Conservation (phyloP, 2,888 invertebrate genomes). For the Melieria omissa region DNA sequence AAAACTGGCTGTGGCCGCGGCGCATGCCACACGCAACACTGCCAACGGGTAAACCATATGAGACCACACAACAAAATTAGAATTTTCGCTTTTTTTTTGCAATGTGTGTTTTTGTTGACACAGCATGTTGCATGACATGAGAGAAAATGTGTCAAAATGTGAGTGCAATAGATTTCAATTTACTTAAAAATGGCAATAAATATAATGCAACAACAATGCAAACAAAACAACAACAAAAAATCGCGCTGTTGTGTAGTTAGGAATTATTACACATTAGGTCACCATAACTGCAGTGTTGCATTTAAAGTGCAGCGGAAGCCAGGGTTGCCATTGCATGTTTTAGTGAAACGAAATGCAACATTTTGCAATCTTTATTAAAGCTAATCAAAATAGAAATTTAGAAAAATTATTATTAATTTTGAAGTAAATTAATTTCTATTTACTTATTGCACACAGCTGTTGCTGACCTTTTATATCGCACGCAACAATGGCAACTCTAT, state of each 20-base stretch:
- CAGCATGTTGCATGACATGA: slow-evolving; percentile 36
- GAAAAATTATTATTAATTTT: no score
- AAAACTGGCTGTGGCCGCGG: slow-evolving; percentile 24
- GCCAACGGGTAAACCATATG: neutral
- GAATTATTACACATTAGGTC: neutral
- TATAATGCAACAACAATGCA: slow-evolving; percentile 7
- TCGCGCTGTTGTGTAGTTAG: neutral
- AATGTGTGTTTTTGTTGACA: slow-evolving; percentile 16
- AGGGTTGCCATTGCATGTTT: neutral
- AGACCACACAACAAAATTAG: neutral
- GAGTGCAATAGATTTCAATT: slow-evolving; percentile 43
- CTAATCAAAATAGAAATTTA: no score
- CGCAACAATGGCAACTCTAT: no score
- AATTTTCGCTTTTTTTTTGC: slow-evolving; percentile 17
- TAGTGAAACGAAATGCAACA: no score
- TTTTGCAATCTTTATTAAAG: no score
- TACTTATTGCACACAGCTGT: no score
- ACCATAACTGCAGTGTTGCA: neutral
- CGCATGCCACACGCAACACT: slow-evolving; percentile 44
- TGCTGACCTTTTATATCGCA: no score
- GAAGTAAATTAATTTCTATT: no score
- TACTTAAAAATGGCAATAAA: slow-evolving; percentile 33
- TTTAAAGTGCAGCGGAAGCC: neutral
- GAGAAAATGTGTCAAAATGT: slow-evolving; percentile 45
- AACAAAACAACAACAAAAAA: neutral